A percentile compares a stretch with the other conserved stretches of the same genome.
phyloP scores from a whole-genome alignment of 2,797 vertebrate genomes.

The Enteromius fasciolatus region DNA sequence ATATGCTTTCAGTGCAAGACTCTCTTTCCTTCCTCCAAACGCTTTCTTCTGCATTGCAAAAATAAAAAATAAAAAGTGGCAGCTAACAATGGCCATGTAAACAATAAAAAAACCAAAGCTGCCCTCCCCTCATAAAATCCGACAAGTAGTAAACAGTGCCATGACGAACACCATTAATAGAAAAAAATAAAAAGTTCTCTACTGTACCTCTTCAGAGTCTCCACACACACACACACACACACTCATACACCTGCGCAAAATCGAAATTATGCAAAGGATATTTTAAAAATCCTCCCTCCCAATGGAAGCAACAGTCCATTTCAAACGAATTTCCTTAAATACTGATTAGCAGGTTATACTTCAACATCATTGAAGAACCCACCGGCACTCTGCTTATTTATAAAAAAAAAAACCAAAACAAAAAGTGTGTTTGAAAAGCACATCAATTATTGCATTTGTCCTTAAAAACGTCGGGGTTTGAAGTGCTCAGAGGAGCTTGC shows the following conservation, averaged over 20 bases:
- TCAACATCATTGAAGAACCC: slow-evolving; percentile 48
- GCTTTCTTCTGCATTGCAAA: background rate
- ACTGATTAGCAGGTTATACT: slow-evolving; percentile 80
- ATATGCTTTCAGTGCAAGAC: slow-evolving; percentile 84
- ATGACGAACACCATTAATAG: slow-evolving; percentile 17
- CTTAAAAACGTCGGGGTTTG: slow-evolving; percentile 63
- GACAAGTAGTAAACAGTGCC: slow-evolving; percentile 43
- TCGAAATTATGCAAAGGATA: slow-evolving; percentile 13
- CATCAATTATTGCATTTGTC: slow-evolving; percentile 79
- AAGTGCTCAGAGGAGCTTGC: slow-evolving; percentile 62
- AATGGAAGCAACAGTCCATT: slow-evolving; percentile 78
- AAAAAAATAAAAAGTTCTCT: slow-evolving; percentile 23
- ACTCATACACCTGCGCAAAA: background rate
- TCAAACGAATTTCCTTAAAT: slow-evolving; percentile 79
- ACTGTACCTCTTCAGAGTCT: slow-evolving; percentile 48
- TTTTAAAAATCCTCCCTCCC: slow-evolving; percentile 54
- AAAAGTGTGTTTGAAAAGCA: slow-evolving; percentile 64
- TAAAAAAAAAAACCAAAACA: slow-evolving; percentile 35
- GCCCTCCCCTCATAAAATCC: slow-evolving; percentile 46
- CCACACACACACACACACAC: background rate
- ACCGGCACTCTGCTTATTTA: slow-evolving; percentile 20
- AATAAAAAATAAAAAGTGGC: slow-evolving; percentile 53
- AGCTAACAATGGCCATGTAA: slow-evolving; percentile 51
- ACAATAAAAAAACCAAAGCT: slow-evolving; percentile 57
- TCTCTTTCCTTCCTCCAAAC: slow-evolving; percentile 68